Percentiles rank a stretch among this genome's conserved stretches.
Evolutionary conservation across 2,113 vertebrate species (phyloP).

Genomic region (Prunella himalayana): DNA sequence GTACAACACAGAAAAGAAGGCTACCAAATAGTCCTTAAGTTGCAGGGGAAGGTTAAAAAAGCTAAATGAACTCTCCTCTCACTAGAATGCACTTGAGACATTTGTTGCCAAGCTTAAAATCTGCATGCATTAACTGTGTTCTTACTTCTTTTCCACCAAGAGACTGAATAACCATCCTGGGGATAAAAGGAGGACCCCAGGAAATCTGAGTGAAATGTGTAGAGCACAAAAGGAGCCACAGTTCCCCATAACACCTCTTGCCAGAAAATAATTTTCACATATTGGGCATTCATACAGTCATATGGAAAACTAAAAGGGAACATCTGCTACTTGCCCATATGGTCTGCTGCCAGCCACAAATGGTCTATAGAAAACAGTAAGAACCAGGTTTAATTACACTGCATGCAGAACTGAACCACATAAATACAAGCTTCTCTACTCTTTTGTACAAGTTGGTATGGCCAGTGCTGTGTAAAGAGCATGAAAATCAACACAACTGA

Average conservation of each 20-base stretch:
- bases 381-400: constrained; percentile 23
- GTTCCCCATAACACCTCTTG: neutral
- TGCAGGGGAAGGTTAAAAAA: neutral
- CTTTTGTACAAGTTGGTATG: neutral
- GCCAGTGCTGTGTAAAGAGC: neutral
- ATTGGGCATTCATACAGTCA: constrained; percentile 1
- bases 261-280: constrained; percentile 50
- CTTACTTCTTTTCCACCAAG: neutral
- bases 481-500: neutral
- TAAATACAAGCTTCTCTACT: neutral
- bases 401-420: neutral
- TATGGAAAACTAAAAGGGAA: constrained; percentile 43
- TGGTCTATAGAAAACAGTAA: constrained; percentile 27
- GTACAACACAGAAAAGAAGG: neutral
- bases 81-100: neutral
- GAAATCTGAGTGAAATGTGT: neutral
- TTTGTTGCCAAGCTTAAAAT: neutral
- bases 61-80: neutral
- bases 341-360: neutral
- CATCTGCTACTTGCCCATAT: constrained; percentile 40
- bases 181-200: neutral
- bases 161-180: neutral
- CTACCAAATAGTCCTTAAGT: neutral
- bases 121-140: neutral
- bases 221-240: neutral